These are phyloP conservation scores for Leptocoma aspasia DNA, from an alignment of 2,113 vertebrate species.

Conservation along the genomic window DNA sequence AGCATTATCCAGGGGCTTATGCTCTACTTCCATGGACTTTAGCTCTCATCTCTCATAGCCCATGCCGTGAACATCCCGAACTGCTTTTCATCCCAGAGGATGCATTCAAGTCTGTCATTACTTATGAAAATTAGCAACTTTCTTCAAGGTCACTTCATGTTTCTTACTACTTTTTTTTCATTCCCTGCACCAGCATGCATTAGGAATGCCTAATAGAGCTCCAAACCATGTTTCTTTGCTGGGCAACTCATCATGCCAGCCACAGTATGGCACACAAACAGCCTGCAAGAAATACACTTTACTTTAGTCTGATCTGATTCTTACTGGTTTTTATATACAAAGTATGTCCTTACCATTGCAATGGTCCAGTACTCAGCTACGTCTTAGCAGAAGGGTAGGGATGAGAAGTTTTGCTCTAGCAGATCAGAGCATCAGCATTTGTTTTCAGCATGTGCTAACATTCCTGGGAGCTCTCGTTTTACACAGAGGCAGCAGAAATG, in stretches of 20 bases:
- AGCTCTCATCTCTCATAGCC: neutral
- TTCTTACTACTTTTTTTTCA: neutral
- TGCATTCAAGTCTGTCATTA: neutral
- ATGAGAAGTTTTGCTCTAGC: slow-evolving; percentile 34
- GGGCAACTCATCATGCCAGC: neutral
- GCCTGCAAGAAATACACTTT: neutral
- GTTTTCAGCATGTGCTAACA: slow-evolving; percentile 6
- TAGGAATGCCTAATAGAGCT: neutral
- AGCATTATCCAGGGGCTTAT: neutral
- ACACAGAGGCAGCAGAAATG: slow-evolving; percentile 60
- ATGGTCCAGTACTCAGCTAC: neutral
- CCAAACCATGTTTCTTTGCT: neutral
- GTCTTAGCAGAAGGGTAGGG: neutral
- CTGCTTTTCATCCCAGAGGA: neutral
- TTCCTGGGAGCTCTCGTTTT: slow-evolving; percentile 60
- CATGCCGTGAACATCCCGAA: neutral
- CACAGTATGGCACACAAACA: neutral
- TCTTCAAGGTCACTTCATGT: neutral
- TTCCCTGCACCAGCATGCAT: neutral
- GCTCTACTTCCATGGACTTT: neutral
- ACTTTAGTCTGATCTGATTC: neutral
- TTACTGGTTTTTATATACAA: neutral
- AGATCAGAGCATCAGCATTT: neutral
- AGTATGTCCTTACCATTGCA: slow-evolving; percentile 25
- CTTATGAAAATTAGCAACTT: neutral